These are phyloP conservation scores for Tyrophagus putrescentiae DNA, from an alignment of 1,140 invertebrate species.

Conservation along the genomic window DNA sequence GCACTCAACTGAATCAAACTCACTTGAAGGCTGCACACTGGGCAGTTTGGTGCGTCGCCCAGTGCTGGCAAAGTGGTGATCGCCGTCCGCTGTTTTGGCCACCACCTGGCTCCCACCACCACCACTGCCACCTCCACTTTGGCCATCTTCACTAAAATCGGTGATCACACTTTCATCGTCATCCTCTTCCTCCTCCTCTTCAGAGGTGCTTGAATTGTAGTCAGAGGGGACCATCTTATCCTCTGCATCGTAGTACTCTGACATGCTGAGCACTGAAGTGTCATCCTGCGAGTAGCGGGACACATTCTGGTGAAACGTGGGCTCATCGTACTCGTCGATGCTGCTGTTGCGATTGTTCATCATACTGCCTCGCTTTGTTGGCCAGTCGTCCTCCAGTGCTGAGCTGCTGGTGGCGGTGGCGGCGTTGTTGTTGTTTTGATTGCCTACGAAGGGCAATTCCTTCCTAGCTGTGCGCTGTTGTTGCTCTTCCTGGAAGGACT, in stretches of 20 bases:
- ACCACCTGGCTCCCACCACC: not conserved
- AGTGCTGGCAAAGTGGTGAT: conserved; percentile 32
- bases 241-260: conserved; percentile 70
- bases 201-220: conserved; percentile 30
- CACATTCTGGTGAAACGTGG: conserved; percentile 5
- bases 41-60: conserved; percentile 55
- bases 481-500: conserved; percentile 1
- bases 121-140: not conserved
- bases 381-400: not conserved
- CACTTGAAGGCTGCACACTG: conserved; percentile 37
- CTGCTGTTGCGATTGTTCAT: conserved; percentile 1
- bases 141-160: conserved; percentile 16
- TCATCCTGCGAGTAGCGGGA: conserved; percentile 35
- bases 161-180: conserved; percentile 22
- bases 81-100: not conserved
- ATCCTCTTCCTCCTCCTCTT: conserved; percentile 35
- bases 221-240: conserved; percentile 37
- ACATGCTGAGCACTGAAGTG: conserved; percentile 58
- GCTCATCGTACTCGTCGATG: not conserved
- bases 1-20: not conserved
- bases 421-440: not conserved
- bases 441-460: no score
- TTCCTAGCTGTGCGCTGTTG: no score
- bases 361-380: not conserved
- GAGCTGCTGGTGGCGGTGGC: not conserved